These are phyloP conservation scores for Digitonthophagus gazella DNA, from an alignment of 2,888 invertebrate species.

Conservation along the genomic window DNA sequence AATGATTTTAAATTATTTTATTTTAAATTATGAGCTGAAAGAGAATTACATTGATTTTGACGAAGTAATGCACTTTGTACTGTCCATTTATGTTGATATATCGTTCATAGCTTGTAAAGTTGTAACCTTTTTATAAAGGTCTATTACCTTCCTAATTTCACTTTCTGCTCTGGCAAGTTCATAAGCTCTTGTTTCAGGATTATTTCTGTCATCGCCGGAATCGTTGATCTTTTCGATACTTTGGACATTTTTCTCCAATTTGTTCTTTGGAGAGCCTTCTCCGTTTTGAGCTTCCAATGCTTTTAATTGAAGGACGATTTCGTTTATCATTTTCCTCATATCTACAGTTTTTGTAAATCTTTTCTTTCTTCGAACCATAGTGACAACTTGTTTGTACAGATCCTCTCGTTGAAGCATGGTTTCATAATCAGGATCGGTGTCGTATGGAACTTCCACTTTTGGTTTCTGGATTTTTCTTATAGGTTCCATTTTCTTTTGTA, in stretches of 20 bases:
- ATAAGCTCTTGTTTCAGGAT: neutral
- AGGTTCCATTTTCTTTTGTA: constrained; percentile 26
- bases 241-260: too few species aligned
- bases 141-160: neutral
- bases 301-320: constrained; percentile 48
- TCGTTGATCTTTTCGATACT: too few species aligned
- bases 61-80: too few species aligned
- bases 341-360: constrained; percentile 51
- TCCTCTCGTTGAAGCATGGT: constrained; percentile 52
- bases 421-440: constrained; percentile 58
- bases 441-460: constrained; percentile 52
- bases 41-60: too few species aligned
- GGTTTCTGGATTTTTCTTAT: constrained; percentile 14
- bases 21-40: too few species aligned
- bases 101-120: too few species aligned
- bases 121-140: too few species aligned
- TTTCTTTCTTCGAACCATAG: constrained; percentile 30
- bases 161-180: neutral
- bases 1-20: too few species aligned
- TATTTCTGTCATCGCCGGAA: too few species aligned
- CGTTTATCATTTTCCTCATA: constrained; percentile 46
- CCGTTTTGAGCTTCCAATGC: constrained; percentile 40
- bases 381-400: constrained; percentile 39
- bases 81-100: too few species aligned
- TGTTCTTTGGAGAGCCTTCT: constrained; percentile 36